A percentile compares a stretch with the other conserved stretches of the same genome.
These are phyloP conservation scores for Macquaria australasica DNA, from an alignment of 2,113 vertebrate species.

Conservation along the genomic window DNA sequence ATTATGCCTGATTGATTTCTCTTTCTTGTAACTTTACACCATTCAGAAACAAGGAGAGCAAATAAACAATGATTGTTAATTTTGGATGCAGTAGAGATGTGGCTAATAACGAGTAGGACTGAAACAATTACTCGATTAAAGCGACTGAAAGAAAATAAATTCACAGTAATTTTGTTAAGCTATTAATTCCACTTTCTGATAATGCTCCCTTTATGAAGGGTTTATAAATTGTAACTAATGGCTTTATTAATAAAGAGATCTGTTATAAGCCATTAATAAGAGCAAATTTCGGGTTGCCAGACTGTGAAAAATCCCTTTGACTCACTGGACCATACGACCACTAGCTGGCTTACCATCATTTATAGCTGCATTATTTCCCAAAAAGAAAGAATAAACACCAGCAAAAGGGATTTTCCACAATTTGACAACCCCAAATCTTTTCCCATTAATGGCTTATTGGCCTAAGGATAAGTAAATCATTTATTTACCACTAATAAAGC, in stretches of 20 bases:
- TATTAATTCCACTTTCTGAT: not conserved
- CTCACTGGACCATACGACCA: too few relatives aligned
- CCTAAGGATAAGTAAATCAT: not conserved
- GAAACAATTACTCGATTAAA: not conserved
- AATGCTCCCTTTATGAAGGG: not conserved
- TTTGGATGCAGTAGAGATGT: not conserved
- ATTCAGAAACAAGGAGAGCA: not conserved
- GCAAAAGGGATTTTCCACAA: not conserved
- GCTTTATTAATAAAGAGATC: not conserved
- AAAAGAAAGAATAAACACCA: not conserved
- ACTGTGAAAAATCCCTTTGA: not conserved
- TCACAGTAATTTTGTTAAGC: not conserved
- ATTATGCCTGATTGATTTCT: conserved; percentile 15
- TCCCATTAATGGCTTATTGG: not conserved
- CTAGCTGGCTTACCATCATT: not conserved
- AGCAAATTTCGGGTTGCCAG: not conserved
- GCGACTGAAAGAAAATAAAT: not conserved
- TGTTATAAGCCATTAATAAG: not conserved
- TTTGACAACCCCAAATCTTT: not conserved
- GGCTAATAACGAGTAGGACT: not conserved
- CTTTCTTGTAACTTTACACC: not conserved
- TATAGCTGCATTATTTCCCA: not conserved
- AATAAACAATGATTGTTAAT: not conserved
- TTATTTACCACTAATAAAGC: not conserved
- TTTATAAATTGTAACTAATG: not conserved